A percentile compares a stretch with the other conserved stretches of the same genome.
Evolutionary conservation across 2,888 invertebrate species (phyloP).

Genomic region (Drosophila pullipes): DNA sequence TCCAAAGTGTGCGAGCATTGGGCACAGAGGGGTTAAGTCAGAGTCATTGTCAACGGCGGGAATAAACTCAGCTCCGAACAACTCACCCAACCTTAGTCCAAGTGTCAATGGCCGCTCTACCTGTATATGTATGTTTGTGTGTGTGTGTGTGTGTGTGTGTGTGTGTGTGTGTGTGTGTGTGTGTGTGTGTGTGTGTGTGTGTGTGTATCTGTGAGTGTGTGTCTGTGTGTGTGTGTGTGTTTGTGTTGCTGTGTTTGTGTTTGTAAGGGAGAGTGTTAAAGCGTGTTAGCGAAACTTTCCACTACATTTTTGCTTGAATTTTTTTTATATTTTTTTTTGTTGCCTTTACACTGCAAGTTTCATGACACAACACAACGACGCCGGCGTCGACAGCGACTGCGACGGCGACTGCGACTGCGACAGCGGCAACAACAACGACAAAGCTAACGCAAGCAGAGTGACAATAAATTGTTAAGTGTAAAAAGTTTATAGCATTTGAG

Average conservation of each 20-base stretch:
- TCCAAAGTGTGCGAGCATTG: conserved; percentile 1
- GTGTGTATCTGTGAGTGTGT: conserved; percentile 19
- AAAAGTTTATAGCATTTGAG: conserved; percentile 78
- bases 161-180: conserved; percentile 17
- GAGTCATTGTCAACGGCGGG: conserved; percentile 30
- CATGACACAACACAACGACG: conserved; percentile 39
- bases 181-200: conserved; percentile 19
- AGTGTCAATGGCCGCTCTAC: conserved; percentile 73
- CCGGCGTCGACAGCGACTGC: conserved; percentile 11
- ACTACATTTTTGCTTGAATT: conserved; percentile 71
- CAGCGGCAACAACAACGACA: conserved; percentile 1
- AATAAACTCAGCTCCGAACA: conserved; percentile 55
- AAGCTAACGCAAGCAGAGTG: conserved; percentile 57
- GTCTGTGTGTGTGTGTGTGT: conserved; percentile 19
- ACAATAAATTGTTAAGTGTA: conserved; percentile 79
- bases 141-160: conserved; percentile 12
- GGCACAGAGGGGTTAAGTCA: conserved; percentile 22
- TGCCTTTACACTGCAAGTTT: conserved; percentile 42
- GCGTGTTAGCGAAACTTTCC: conserved; percentile 74
- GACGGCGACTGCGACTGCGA: conserved; percentile 3
- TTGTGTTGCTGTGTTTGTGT: conserved; percentile 18
- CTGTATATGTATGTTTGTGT: conserved; percentile 40
- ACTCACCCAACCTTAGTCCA: conserved; percentile 47
- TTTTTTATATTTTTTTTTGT: conserved; percentile 31
- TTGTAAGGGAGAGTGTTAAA: conserved; percentile 66